Base-by-base conservation (phyloP, 1,140 invertebrate genomes). In the Armadillidium nasatum region DNA sequence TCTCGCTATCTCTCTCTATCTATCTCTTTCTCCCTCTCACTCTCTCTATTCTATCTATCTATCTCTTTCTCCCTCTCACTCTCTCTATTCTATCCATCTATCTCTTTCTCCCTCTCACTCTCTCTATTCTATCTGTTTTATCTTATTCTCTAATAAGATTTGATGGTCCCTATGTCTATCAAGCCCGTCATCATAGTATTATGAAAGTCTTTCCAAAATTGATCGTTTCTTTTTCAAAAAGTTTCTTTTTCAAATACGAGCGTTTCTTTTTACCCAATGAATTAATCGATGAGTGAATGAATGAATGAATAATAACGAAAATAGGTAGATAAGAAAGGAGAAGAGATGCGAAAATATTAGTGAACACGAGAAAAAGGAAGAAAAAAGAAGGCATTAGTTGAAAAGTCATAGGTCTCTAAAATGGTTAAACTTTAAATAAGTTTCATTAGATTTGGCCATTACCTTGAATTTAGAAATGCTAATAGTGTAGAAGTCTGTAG, bases 381-480 rank as follows among this genome's bases (percentile, higher is more conserved):
- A n/a, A n/a, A n/a, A n/a, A n/a, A n/a, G n/a, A n/a, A n/a, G n/a
- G 15, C 46, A 50, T 50, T 50, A 50, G 46, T 50, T 50, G 9
- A 50, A 50, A 50, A 50, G 46, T 50, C 46, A 50, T 50, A 50
- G 46, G 9, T 50, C 46, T 60, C 19, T 60, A 60, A 60, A 60
- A 60, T 60, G 50, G 50, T 60, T 60, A 60, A 60, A 60, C 50
- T 60, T 60, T 60, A 60, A 60, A 60, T 60, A 60, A 60, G 50
- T 60, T 60, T 60, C 50, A 60, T 60, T 60, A 60, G 50, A 60
- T 60, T 60, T 13, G 50, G 50, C 50, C 19, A 60, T 60, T 60
- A 60, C 50, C 46, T 50, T 50, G 46, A 50, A 50, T 50, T 50
- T 50, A 50, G 46, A 50, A 50, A 50, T 50, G 46, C 46, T 50